These are phyloP conservation scores for Empis stercorea DNA, from an alignment of 2,888 invertebrate genomes.

Conservation along the genomic window DNA sequence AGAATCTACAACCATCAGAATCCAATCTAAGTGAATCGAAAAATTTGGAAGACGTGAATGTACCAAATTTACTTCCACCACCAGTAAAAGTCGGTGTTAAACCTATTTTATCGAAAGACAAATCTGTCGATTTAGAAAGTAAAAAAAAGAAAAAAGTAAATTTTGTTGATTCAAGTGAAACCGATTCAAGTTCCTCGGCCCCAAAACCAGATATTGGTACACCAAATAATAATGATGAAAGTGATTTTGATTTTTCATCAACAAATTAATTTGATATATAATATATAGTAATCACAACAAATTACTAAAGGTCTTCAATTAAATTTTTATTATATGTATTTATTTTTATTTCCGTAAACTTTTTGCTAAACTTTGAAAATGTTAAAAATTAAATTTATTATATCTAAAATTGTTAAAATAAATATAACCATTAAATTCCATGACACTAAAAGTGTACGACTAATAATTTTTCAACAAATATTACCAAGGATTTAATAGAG, in stretches of 20 bases:
- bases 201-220: slow-evolving; percentile 13
- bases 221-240: slow-evolving; percentile 22
- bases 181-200: slow-evolving; percentile 29
- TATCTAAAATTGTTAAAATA: too few relatives aligned
- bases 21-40: not conserved
- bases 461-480: too few relatives aligned
- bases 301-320: too few relatives aligned
- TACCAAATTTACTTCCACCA: not conserved
- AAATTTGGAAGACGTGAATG: not conserved
- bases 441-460: too few relatives aligned
- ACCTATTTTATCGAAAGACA: slow-evolving; percentile 24
- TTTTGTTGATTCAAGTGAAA: slow-evolving; percentile 34
- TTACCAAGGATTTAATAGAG: too few relatives aligned
- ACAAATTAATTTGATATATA: slow-evolving; percentile 3
- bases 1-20: slow-evolving; percentile 2
- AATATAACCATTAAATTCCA: too few relatives aligned
- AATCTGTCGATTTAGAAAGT: slow-evolving; percentile 16
- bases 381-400: too few relatives aligned
- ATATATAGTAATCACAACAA: too few relatives aligned
- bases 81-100: slow-evolving; percentile 1
- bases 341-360: too few relatives aligned
- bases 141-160: slow-evolving; percentile 36
- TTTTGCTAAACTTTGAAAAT: too few relatives aligned
- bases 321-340: too few relatives aligned
- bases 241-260: slow-evolving; percentile 35